Base-by-base conservation (phyloP, 2,888 invertebrate species). In the Operophtera brumata region DNA sequence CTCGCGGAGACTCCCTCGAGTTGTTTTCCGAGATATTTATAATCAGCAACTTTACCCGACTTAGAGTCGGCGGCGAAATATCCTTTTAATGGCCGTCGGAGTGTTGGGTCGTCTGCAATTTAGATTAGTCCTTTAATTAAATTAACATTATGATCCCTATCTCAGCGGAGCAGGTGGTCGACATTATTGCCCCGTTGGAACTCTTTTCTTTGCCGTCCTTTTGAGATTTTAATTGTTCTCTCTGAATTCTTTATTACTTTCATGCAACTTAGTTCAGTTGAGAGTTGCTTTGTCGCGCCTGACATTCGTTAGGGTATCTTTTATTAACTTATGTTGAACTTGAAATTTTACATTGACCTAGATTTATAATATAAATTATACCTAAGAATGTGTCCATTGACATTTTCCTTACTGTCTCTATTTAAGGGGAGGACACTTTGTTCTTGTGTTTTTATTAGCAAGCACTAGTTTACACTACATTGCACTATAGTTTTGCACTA, bases 71-170 rank as follows among this genome's bases (percentile, higher is more conserved):
- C 84, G 79, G 73, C 85, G 80, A 86, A 89, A 88, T 87, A 88
- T 85, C 86, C 85, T 83, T 88, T 89, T 88, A 90, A 90, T 88
- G 86, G 86, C 72, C 77, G 83, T 69, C 78, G 76, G 85, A 83
- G 88, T 85, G 88, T 86, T 80, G 89, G 87, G 85, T 86, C 86
- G 83, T 90, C 89, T 89, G 86, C 89, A 89, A 89, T 89, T 90
- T 88, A 90, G 89, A 90, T 90, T 90, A 90, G 89, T 86, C 88
- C 87, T 88, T 89, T 89, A 90, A 90, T 89, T 90, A 90, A 89
- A 90, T 90, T 89, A 89, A 87, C 89, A 88, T 90, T 88, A 90
- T 87, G 87, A 89, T 89, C 85, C 86, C 85, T 85, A 89, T 89
- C 88, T 85, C 75, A 59, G 65, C 69, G 81, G 76, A 82, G 83